Conservation (phyloP, 2,797 vertebrate genomes). For the Pseudochirops cupreus region DNA sequence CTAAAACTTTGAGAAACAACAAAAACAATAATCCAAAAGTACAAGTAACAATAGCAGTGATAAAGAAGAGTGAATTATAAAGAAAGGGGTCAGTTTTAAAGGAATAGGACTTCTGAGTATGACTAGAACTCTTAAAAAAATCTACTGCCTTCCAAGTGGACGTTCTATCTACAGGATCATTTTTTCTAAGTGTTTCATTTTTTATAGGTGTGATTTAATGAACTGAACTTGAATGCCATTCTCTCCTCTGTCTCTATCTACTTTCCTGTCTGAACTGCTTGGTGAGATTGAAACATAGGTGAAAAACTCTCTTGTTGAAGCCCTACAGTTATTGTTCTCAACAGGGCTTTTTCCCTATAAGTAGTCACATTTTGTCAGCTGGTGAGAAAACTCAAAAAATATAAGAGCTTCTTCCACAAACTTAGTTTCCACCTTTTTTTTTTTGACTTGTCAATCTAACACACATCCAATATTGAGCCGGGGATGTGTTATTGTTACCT, state of each 20-base stretch:
- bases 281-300: background rate
- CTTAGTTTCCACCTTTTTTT: background rate
- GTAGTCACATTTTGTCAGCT: background rate
- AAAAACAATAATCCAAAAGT: background rate
- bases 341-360: background rate
- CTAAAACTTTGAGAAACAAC: background rate
- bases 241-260: background rate
- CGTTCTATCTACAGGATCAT: background rate
- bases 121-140: background rate
- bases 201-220: background rate
- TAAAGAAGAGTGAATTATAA: background rate
- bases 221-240: constrained; percentile 14
- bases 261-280: background rate
- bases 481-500: background rate
- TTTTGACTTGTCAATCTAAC: constrained; percentile 7
- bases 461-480: background rate
- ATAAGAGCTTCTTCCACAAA: background rate
- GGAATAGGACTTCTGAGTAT: background rate
- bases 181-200: background rate
- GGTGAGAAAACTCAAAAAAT: background rate
- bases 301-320: background rate
- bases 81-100: background rate
- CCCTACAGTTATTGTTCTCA: background rate
- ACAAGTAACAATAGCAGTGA: background rate
- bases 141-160: background rate